Evolutionary conservation across 1,140 invertebrate species (phyloP).

Genomic region (Coelopa frigida): DNA sequence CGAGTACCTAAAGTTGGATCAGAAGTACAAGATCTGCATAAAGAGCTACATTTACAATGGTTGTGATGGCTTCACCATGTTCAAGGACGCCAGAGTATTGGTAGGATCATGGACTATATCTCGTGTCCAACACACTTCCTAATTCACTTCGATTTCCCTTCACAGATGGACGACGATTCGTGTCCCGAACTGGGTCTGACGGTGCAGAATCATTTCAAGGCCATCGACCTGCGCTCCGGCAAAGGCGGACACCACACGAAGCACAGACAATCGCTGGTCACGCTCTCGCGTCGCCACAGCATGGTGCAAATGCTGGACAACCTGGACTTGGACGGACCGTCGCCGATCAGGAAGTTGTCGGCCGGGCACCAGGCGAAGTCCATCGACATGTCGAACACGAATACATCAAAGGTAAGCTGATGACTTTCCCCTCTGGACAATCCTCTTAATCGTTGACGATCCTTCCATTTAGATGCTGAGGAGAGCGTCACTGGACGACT

Average conservation of each 20-base stretch:
- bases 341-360: slow-evolving; percentile 52
- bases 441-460: not conserved
- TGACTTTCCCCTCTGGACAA: not conserved
- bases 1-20: slow-evolving; percentile 66
- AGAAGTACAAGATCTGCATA: slow-evolving; percentile 69
- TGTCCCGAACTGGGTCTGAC: slow-evolving; percentile 73
- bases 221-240: slow-evolving; percentile 69
- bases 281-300: slow-evolving; percentile 66
- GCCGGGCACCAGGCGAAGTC: slow-evolving; percentile 34
- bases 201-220: slow-evolving; percentile 81
- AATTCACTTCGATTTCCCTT: slow-evolving; percentile 11
- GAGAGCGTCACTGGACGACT: slow-evolving; percentile 65
- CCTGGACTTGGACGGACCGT: slow-evolving; percentile 59
- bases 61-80: slow-evolving; percentile 78
- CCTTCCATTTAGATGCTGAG: slow-evolving; percentile 45
- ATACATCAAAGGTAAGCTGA: slow-evolving; percentile 30
- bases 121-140: not conserved
- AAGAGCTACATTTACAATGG: slow-evolving; percentile 73
- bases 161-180: slow-evolving; percentile 69
- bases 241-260: slow-evolving; percentile 64
- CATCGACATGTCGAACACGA: slow-evolving; percentile 31
- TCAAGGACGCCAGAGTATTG: slow-evolving; percentile 60
- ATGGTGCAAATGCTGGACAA: slow-evolving; percentile 67
- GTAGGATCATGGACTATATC: slow-evolving; percentile 48
- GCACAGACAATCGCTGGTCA: slow-evolving; percentile 76